Evolutionary conservation across 2,888 invertebrate genomes (phyloP).

Genomic region (Rhagophthalmus giganteus): DNA sequence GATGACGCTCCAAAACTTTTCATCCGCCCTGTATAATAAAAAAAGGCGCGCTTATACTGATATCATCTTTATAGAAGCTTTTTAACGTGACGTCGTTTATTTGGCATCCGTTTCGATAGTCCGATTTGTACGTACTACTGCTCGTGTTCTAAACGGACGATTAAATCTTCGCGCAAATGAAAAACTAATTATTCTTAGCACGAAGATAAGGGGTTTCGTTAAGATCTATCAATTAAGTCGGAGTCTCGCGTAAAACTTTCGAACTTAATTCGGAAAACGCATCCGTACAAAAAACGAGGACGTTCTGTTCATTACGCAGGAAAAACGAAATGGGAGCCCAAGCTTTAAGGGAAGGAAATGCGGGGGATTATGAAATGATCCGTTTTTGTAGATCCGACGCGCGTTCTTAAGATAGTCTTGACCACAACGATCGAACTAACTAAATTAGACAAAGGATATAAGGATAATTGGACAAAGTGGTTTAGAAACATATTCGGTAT

Average conservation of each 20-base stretch:
- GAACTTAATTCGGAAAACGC: slow-evolving; percentile 9
- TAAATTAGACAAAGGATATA: slow-evolving; percentile 10
- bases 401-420: slow-evolving; percentile 7
- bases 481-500: slow-evolving; percentile 16
- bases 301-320: slow-evolving; percentile 2
- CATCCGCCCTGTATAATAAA: no score
- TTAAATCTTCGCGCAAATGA: no score
- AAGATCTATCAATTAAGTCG: not conserved
- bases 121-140: no score
- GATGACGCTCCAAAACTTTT: no score
- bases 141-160: no score
- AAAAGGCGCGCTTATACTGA: no score
- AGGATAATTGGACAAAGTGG: slow-evolving; percentile 15
- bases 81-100: no score
- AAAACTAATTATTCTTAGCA: no score
- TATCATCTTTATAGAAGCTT: no score
- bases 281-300: slow-evolving; percentile 7
- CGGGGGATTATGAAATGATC: slow-evolving; percentile 11
- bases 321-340: no score
- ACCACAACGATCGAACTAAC: slow-evolving; percentile 14
- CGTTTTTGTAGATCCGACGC: slow-evolving; percentile 2
- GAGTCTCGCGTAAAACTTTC: no score
- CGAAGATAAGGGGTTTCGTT: not conserved
- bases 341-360: not conserved
- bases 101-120: no score